phyloP scores from a whole-genome alignment of 2,888 invertebrate species.

The Limnephilus auricula region DNA sequence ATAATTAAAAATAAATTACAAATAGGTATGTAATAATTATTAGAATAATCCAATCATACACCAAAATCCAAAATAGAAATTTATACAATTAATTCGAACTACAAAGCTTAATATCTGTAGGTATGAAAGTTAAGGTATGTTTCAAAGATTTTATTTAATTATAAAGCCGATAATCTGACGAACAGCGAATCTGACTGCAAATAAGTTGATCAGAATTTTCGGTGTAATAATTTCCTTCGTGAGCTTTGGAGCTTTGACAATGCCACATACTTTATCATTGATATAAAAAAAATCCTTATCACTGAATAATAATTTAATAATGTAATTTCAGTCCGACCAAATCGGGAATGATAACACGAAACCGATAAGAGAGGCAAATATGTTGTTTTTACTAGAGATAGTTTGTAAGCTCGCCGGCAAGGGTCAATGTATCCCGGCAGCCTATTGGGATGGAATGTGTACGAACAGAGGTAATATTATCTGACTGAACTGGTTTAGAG shows the following conservation, averaged over 20 bases:
- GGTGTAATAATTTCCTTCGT: too few relatives aligned
- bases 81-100: neutral
- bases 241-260: too few relatives aligned
- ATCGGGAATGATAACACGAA: slow-evolving; percentile 25
- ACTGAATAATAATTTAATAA: neutral
- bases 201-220: neutral
- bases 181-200: neutral
- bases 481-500: slow-evolving; percentile 53
- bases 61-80: neutral
- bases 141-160: too few relatives aligned
- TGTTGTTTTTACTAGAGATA: slow-evolving; percentile 19
- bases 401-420: slow-evolving; percentile 36
- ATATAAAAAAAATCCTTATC: neutral
- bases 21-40: too few relatives aligned
- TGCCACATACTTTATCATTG: too few relatives aligned
- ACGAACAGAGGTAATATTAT: slow-evolving; percentile 53
- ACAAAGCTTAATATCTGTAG: neutral
- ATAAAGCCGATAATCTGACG: too few relatives aligned
- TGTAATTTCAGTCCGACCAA: neutral
- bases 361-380: slow-evolving; percentile 23
- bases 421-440: slow-evolving; percentile 58
- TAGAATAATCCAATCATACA: too few relatives aligned
- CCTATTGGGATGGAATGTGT: slow-evolving; percentile 57
- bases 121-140: neutral
- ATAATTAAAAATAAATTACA: too few relatives aligned